phyloP scores from a whole-genome alignment of 2,113 vertebrate species.

The Willisornis vidua region DNA sequence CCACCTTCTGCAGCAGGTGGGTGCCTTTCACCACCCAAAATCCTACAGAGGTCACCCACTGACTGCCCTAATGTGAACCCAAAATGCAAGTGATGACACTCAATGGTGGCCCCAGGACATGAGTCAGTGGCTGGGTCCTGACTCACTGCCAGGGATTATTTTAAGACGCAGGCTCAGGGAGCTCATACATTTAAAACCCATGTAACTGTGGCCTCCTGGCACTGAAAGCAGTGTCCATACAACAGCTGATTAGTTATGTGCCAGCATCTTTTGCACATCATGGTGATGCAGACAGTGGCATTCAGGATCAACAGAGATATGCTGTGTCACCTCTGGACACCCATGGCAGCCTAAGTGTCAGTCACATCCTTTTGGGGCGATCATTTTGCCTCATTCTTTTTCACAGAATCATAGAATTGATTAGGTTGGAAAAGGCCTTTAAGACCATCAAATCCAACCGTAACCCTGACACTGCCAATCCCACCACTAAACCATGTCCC shows the following conservation, averaged over 20 bases:
- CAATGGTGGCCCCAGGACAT: background rate
- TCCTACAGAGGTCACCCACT: background rate
- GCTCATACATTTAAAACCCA: background rate
- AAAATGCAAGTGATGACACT: background rate
- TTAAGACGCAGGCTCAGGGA: background rate
- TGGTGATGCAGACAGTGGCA: background rate
- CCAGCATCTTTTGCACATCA: background rate
- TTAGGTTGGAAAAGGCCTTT: background rate
- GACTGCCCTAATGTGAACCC: rapidly evolving
- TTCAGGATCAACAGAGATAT: background rate
- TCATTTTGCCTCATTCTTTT: background rate
- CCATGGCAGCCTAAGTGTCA: background rate
- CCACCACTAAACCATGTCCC: background rate
- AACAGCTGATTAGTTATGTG: background rate
- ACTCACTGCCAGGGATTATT: conserved; percentile 17
- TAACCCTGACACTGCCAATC: background rate
- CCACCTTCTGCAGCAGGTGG: background rate
- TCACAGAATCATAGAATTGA: background rate
- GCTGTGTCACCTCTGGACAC: background rate
- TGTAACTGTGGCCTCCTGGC: conserved; percentile 17
- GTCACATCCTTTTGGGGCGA: background rate
- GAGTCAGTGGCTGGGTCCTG: background rate
- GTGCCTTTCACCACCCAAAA: background rate
- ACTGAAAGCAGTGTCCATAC: background rate
- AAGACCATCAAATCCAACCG: background rate